Conservation (phyloP, 1,140 invertebrate genomes). For the Apis dorsata region DNA sequence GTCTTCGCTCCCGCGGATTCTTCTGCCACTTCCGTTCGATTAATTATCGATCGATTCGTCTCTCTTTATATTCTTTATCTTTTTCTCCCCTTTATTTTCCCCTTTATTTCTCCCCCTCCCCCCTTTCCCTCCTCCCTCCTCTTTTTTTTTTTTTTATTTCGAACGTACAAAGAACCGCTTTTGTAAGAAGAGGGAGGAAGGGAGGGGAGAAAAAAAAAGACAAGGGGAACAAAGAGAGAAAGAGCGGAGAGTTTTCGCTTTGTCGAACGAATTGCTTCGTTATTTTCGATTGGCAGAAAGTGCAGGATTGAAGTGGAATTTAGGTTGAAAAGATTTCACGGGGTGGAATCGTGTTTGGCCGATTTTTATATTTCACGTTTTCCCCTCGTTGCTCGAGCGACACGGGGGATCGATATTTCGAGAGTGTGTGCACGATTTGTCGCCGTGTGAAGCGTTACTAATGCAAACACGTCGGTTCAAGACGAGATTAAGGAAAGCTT, state of each 20-base stretch:
- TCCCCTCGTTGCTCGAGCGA: not conserved
- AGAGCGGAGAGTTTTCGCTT: not conserved
- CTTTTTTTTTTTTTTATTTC: not conserved
- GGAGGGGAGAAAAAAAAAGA: not conserved
- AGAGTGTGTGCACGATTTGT: not conserved
- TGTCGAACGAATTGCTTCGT: not conserved
- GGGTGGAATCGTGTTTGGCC: not conserved
- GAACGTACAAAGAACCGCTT: not conserved
- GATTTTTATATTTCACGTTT: not conserved
- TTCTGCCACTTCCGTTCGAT: constrained; percentile 36
- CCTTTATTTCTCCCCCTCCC: not conserved
- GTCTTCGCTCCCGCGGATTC: constrained; percentile 23
- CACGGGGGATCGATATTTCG: not conserved
- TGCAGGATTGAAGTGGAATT: not conserved
- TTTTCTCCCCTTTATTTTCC: not conserved
- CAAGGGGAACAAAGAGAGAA: not conserved
- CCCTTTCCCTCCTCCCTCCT: not conserved
- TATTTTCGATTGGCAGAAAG: not conserved
- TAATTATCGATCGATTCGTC: constrained; percentile 48
- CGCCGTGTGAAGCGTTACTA: constrained; percentile 9
- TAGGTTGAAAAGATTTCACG: not conserved
- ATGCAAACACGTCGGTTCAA: not conserved
- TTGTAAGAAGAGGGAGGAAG: not conserved
- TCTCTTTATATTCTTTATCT: not conserved
- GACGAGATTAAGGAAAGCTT: constrained; percentile 25